Evolutionary conservation across 1,140 invertebrate genomes (phyloP), one percentile per base, ranked within the genome.

Genomic region (Hesperophylax magnus): DNA sequence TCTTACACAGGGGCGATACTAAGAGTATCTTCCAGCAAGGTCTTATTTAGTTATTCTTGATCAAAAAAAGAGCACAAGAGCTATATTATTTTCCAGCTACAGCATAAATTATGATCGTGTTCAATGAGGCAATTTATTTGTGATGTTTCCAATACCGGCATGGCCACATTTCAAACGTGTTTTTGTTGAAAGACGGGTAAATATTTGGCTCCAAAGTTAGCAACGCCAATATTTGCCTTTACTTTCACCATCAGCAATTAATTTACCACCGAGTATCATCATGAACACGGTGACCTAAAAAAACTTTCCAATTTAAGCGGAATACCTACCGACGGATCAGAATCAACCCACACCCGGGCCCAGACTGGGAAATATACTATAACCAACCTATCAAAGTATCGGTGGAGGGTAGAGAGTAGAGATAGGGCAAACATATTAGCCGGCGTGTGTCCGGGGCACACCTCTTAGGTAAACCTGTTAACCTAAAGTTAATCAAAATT

Each of bases 261-360:
- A 72, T 72, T 72, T 72, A 8, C 47, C 69, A 31, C 18, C 52
- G 69, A 72, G 69, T 72, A 53, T 72, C 69, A 72, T 72, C 47
- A 27, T 22, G 69, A 54, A 72, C 69, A 72, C n/a, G 69, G 69
- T 72, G 69, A 72, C 69, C 69, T 72, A 72, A 72, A 72, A 72
- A 72, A 72, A 53, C 11, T 72, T 53, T 72, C 47, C 69, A 71
- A 71, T 71, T 71, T 75, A 24, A 53, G 54, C n/a, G 52, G 71
- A 56, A 75, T 56, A 75, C 58, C 58, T 75, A 75, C 52, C 54
- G 22, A n/a, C 52, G 54, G 71, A 75, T 75, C 34, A 20, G 69
- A 52, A 72, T 72, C 69, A 53, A 18, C 63, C 27, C 18, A n/a
- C 7, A 65, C 24, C 17, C 24, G 1, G 15, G 15, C 24, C 20